Evolutionary conservation across 2,797 vertebrate species (phyloP).

Genomic region (Leucoraja ocellata): DNA sequence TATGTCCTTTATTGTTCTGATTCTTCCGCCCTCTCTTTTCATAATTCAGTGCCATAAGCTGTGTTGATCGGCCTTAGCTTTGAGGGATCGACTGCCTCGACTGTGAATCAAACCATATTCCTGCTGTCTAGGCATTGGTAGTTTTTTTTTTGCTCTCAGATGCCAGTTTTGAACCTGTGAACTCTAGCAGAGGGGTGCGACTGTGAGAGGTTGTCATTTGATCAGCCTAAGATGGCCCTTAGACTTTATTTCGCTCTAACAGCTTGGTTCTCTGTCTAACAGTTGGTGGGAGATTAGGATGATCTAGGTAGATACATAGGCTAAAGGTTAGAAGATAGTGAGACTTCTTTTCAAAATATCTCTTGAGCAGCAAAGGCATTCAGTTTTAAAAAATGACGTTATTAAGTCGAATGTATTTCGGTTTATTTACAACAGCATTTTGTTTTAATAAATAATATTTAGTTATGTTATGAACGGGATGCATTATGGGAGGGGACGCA

Average conservation of each 20-base stretch:
- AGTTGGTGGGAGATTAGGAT: constrained; percentile 86
- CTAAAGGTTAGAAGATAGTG: constrained; percentile 69
- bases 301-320: constrained; percentile 62
- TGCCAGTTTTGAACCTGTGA: constrained; percentile 63
- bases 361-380: background rate
- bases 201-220: constrained; percentile 60
- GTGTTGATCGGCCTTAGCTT: constrained; percentile 28
- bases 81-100: background rate
- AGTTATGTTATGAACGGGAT: background rate
- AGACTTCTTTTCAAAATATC: constrained; percentile 54
- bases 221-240: constrained; percentile 60
- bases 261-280: constrained; percentile 71
- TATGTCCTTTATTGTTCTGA: constrained; percentile 6
- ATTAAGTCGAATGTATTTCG: background rate
- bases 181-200: constrained; percentile 60
- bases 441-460: constrained; percentile 9
- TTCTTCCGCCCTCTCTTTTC: background rate
- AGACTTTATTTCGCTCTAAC: constrained; percentile 63
- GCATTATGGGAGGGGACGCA: constrained; percentile 69
- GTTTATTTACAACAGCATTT: background rate
- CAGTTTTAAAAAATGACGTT: background rate
- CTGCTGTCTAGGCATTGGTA: constrained; percentile 37
- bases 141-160: constrained; percentile 22
- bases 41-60: constrained; percentile 23
- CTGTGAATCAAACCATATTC: constrained; percentile 37